Evolutionary conservation across 2,113 vertebrate genomes (phyloP).

Genomic region (Notarius quadriscutis): DNA sequence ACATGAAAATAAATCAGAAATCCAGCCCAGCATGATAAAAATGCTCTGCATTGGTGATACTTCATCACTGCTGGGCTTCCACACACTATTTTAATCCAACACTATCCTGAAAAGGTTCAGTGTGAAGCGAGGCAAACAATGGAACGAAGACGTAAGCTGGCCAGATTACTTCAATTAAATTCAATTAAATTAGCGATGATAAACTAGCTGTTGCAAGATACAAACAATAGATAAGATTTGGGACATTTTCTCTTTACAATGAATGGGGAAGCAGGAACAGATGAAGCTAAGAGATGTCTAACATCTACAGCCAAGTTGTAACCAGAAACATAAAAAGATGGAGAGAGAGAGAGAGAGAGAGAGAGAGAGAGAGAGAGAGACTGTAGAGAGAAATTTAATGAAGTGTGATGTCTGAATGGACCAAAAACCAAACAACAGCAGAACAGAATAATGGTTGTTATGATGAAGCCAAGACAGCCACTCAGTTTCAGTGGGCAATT

Average conservation of each 20-base stretch:
- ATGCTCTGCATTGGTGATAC: neutral
- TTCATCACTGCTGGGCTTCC: slow-evolving; percentile 11
- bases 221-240: slow-evolving; percentile 6
- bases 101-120: neutral
- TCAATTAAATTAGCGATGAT: neutral
- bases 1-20: slow-evolving; percentile 12
- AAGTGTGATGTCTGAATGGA: neutral
- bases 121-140: neutral
- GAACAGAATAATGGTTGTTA: neutral
- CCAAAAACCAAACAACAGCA: neutral
- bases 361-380: neutral
- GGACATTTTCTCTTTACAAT: neutral
- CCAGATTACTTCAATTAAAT: slow-evolving; percentile 26
- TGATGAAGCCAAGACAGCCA: neutral
- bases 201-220: neutral
- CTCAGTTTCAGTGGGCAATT: neutral
- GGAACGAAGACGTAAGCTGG: neutral
- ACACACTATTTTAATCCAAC: slow-evolving; percentile 24
- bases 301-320: neutral
- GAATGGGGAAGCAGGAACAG: slow-evolving; percentile 21
- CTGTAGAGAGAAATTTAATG: neutral
- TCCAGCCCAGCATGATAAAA: neutral
- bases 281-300: neutral
- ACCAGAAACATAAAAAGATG: neutral
- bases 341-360: neutral